Base-by-base conservation (phyloP, 2,888 invertebrate species). In the Lymantria dispar region DNA sequence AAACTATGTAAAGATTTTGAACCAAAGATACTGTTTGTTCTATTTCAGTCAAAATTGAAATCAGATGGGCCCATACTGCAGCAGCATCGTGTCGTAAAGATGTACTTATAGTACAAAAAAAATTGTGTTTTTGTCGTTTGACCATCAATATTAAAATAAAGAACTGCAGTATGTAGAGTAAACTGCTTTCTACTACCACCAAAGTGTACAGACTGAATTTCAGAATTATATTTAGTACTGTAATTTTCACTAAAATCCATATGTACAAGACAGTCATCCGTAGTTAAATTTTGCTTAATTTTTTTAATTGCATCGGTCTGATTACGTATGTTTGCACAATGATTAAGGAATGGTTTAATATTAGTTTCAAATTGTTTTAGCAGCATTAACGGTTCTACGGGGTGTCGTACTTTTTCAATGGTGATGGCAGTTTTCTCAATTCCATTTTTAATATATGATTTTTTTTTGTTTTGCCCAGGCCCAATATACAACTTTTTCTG, bases 1-100 rank as follows among this genome's bases (percentile, higher is more conserved):
- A 47, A 38, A 55, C 36, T 10, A 33, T 33, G 10, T 33, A 10
- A 5, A 33, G 33, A 33, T 33, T 33, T 8, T 8, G 8, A 33
- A 33, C 33, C 10, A 10, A 8, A 10, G 33, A 10, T 8, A 10
- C 33, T 12, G 33, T 47, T 29, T 47, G 40, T 46, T 58, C 48
- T 33, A 63, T 53, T 47, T 55, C 51, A n/a, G 42, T 36, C 44
- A 59, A 52, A 50, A 60, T 42, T 44, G 61, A 58, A 45, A 50
- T 22, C 14, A 64, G 42, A 47, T 58, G 61, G 15, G 53, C 54
- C 55, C 58, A 60, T 7, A 60, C 50, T 11, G 59, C 52, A 39
- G 56, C 47, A 39, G 58, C 50, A 52, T 55, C 56, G 44, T 63
- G 60, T 12, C 55, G 14, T 29, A 57, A 33, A 47, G 41, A 54